Evolutionary conservation across 2,113 vertebrate genomes (phyloP).

Genomic region (Callopanchax toddi): DNA sequence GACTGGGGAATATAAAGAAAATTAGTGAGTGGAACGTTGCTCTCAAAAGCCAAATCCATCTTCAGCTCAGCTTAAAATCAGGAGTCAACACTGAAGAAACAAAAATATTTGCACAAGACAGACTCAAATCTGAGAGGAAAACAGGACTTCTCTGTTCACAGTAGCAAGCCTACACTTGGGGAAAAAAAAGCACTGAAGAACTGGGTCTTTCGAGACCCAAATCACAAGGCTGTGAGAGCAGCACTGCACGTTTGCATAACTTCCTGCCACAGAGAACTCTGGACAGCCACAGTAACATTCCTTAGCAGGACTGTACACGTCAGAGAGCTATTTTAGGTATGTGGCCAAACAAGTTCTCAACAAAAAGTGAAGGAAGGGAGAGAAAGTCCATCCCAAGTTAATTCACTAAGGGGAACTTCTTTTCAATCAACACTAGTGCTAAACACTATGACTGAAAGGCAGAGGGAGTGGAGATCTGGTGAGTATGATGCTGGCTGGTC

Average conservation of each 20-base stretch:
- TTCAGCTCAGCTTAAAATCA: conserved; percentile 6
- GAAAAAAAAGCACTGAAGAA: conserved; percentile 50
- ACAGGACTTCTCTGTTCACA: conserved; percentile 43
- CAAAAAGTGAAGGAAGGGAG: conserved; percentile 67
- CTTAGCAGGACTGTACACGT: conserved; percentile 85
- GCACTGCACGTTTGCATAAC: conserved; percentile 79
- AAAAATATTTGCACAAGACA: conserved; percentile 28
- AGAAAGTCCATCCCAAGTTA: conserved; percentile 56
- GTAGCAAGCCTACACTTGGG: conserved; percentile 45
- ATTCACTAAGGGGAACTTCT: conserved; percentile 59
- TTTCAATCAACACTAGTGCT: conserved; percentile 58
- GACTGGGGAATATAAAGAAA: conserved; percentile 7
- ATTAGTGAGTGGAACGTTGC: conserved; percentile 13
- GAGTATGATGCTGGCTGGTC: conserved; percentile 18
- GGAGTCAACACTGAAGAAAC: conserved; percentile 10
- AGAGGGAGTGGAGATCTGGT: conserved; percentile 27
- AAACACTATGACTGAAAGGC: conserved; percentile 42
- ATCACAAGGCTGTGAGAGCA: conserved; percentile 75
- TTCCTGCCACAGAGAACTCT: conserved; percentile 79
- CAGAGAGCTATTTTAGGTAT: conserved; percentile 88
- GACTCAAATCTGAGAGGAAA: conserved; percentile 23
- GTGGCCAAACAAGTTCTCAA: conserved; percentile 83
- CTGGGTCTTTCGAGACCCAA: conserved; percentile 69
- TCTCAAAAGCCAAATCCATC: conserved; percentile 5
- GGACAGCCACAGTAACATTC: conserved; percentile 83